Evolutionary conservation across 2,888 invertebrate genomes (phyloP), one percentile per base, ranked within the genome.

Genomic region (Scaptomyza caliginosa): DNA sequence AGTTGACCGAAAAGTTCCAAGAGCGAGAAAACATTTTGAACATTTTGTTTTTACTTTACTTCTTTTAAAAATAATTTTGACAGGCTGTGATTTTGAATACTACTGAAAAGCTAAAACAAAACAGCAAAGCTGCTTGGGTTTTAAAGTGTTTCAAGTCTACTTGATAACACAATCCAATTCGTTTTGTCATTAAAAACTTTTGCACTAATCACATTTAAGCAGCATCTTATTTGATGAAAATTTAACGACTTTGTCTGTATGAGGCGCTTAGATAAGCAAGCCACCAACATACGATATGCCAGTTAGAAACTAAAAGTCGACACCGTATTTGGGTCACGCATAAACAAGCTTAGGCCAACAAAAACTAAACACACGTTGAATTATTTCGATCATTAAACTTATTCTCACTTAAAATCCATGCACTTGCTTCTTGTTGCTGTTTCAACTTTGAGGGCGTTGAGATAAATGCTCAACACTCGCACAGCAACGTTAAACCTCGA

Each of bases 361-460:
- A 60, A 43, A 58, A 51, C 55, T 59, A 58, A 60, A 69, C 63
- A 65, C 66, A 75, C 66, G 52, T 67, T 72, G 67, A 81, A 67
- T 71, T 85, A 81, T 73, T 77, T 69, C 60, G 76, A 83, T 86
- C 76, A 81, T 86, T 87, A 80, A 83, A 84, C 77, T 78, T 79
- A 74, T 76, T 63, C 43, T 74, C 77, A 86, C 82, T 79, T 76
- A 60, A 86, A 82, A 77, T 70, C 71, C 76, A 63, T 60, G 51
- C 50, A 57, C 54, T 52, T 60, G 42, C n/a, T 59, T 66, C 38
- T 40, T 57, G 36, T 54, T 59, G 52, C 39, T 64, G 71, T 62
- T 62, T 43, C 36, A 67, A 76, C 54, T 69, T 67, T 64, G 49
- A 28, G 64, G 46, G 43, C 59, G 54, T 66, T 71, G 70, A 79